Conservation (phyloP, 2,888 invertebrate genomes). For the Poecilobothrus nobilitatus region DNA sequence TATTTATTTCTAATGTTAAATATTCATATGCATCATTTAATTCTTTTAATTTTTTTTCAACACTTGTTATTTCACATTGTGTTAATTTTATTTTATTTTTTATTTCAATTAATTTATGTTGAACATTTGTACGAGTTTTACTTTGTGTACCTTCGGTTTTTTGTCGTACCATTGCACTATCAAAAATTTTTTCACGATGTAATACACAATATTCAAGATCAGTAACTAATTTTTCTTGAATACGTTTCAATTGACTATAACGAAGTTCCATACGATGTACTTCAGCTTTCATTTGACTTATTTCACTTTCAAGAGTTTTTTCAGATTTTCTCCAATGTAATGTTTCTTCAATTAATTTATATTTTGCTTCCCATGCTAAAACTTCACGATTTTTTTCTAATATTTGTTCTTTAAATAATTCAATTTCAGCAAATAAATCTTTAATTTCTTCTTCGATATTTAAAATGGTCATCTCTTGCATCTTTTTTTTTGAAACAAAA, state of each 20-base stretch:
- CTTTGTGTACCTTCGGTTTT: constrained; percentile 45
- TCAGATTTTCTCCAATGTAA: constrained; percentile 60
- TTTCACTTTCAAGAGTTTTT: constrained; percentile 57
- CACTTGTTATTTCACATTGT: constrained; percentile 35
- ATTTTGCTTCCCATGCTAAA: constrained; percentile 74
- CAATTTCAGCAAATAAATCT: constrained; percentile 57
- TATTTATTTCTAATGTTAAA: constrained; percentile 28
- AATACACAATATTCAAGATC: constrained; percentile 59
- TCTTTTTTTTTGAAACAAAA: constrained; percentile 42
- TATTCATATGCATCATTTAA: constrained; percentile 29
- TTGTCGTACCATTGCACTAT: constrained; percentile 50
- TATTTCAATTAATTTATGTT: constrained; percentile 52
- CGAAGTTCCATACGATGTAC: constrained; percentile 75
- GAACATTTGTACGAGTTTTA: constrained; percentile 46
- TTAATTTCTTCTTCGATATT: constrained; percentile 60
- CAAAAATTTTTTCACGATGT: constrained; percentile 56
- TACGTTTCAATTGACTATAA: constrained; percentile 36
- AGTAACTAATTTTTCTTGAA: constrained; percentile 45
- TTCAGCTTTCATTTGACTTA: constrained; percentile 67
- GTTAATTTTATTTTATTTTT: constrained; percentile 50
- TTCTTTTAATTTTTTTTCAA: constrained; percentile 31
- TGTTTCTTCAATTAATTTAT: constrained; percentile 61
- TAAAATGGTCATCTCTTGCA: constrained; percentile 59
- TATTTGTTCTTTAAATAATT: constrained; percentile 46
- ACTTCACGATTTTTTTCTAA: constrained; percentile 60